These are phyloP conservation scores for Megalurothrips usitatus DNA, from an alignment of 2,888 invertebrate species.

Conservation along the genomic window DNA sequence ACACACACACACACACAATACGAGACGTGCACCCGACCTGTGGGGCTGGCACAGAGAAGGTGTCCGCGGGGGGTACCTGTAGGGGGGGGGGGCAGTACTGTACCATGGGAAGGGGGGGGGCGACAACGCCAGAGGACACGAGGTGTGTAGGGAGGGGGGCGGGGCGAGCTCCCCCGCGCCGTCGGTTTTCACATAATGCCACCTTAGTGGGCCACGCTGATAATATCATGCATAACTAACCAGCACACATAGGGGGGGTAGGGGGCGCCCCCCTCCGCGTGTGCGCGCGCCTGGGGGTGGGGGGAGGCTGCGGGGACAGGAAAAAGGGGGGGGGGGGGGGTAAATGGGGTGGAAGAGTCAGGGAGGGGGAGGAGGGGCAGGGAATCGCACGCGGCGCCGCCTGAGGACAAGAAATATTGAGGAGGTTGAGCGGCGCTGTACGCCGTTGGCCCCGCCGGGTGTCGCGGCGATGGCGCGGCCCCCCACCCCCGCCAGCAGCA, in stretches of 20 bases:
- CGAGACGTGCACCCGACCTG: too few species aligned
- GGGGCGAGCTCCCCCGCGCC: background rate
- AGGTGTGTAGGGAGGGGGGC: background rate
- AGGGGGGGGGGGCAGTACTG: background rate
- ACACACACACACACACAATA: too few species aligned
- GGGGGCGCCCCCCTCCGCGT: background rate
- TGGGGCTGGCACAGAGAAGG: background rate
- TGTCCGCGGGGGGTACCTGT: background rate
- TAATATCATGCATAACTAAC: constrained; percentile 27
- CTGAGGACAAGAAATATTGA: background rate
- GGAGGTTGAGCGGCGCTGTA: background rate
- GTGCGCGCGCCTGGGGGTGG: background rate
- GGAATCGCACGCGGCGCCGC: constrained; percentile 4
- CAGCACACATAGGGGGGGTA: constrained; percentile 2
- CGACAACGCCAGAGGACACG: background rate
- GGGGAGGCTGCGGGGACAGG: background rate
- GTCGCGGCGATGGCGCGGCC: too few species aligned
- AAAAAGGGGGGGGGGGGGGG: background rate
- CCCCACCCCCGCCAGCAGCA: too few species aligned
- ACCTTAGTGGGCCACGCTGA: constrained; percentile 24
- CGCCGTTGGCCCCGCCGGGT: too few species aligned
- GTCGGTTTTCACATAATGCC: constrained; percentile 22
- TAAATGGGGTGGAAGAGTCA: background rate
- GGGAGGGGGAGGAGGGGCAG: background rate
- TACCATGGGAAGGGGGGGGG: background rate